Base-by-base conservation (phyloP, 2,888 invertebrate genomes). In the Tetranychus piercei region DNA sequence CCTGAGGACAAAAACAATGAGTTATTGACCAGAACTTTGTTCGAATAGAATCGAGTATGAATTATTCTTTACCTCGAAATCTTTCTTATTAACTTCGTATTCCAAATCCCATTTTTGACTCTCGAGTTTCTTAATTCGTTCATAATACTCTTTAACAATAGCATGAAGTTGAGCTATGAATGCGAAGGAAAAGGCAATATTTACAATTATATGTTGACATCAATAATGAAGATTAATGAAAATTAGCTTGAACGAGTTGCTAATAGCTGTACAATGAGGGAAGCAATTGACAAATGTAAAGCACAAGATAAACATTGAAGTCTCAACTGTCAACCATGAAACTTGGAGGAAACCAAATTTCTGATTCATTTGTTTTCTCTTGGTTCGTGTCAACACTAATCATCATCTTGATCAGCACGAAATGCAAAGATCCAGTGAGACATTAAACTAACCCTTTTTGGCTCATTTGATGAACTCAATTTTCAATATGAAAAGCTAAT, bases 81-180 rank as follows among this genome's bases (percentile, higher is more conserved):
- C 73, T 67, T 67, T 66, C 34, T n/a, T 69, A 22, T 23, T 44
- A n/a, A 73, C 73, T 34, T 66, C 66, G 43, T 67, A 65, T 45
- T 73, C 73, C 11, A 73, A 6, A 73, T 73, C 73, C 23, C 22
- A 73, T 23, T 73, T 73, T 11, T 22, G 67, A 22, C 44, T 23
- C 11, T 73, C 43, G 8, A 73, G 34, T 4, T 34, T 66, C 43
- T 69, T 43, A n/a, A 73, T 11, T 11, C 73, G 73, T 20, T 73
- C 69, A 44, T 67, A 73, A 44, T 73, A 73, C 22, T 73, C 73
- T 44, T 73, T 73, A 43, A 23, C 4, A 7, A 73, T 73, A 8
- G 20, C 44, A n/a, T 67, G 34, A 18, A 73, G 44, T 73, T 73
- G n/a, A 20, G 73, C 73, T 73, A 22, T 22, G 20, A 11, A 69